phyloP scores from a whole-genome alignment of 2,888 invertebrate genomes.

The Mesoligia furuncula region DNA sequence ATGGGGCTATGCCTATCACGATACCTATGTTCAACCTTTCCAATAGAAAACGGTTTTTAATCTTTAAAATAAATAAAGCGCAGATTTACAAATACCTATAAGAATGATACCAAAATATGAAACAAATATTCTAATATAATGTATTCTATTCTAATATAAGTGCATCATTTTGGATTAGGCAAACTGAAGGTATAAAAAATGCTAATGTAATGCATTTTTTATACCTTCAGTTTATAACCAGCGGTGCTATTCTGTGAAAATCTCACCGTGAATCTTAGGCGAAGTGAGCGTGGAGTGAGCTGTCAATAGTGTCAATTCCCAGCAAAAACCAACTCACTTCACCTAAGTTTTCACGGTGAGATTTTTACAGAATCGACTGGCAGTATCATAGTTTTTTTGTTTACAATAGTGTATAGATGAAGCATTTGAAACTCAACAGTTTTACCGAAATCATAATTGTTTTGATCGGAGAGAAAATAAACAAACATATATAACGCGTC shows the following conservation, averaged over 20 bases:
- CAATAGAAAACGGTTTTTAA: not conserved
- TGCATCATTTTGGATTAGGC: too few relatives aligned
- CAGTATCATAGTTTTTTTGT: slow-evolving; percentile 1
- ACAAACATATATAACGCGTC: slow-evolving; percentile 45
- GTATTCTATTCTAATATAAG: not conserved
- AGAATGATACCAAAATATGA: not conserved
- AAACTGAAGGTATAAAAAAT: too few relatives aligned
- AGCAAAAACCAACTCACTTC: too few relatives aligned
- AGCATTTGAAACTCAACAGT: slow-evolving; percentile 34
- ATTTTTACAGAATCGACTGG: too few relatives aligned
- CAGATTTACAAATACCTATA: not conserved
- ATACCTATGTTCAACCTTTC: slow-evolving; percentile 1
- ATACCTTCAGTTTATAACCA: not conserved
- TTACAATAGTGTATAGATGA: slow-evolving; percentile 1
- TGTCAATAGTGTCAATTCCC: too few relatives aligned
- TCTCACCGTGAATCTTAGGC: too few relatives aligned
- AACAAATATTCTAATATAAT: not conserved
- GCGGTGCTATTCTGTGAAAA: too few relatives aligned
- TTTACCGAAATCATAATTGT: slow-evolving; percentile 27
- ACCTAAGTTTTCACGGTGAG: too few relatives aligned
- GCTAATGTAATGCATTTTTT: too few relatives aligned
- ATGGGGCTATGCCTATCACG: slow-evolving; percentile 17
- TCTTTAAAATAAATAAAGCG: not conserved
- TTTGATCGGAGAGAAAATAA: slow-evolving; percentile 28
- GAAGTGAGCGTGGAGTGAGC: too few relatives aligned